phyloP scores from a whole-genome alignment of 2,888 invertebrate species.

The Bombylius major region DNA sequence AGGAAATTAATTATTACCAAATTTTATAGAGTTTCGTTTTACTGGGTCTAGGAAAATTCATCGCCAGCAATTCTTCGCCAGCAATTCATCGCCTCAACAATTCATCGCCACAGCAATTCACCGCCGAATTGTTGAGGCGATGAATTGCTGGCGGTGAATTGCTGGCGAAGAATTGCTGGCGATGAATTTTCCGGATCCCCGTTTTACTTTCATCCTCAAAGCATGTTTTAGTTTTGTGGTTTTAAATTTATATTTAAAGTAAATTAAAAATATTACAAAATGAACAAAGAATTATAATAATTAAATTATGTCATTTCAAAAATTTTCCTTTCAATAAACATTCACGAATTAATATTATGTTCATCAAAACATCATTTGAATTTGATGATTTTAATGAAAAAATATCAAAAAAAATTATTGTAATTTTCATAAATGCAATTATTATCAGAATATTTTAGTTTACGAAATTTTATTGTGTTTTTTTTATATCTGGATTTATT shows the following conservation, averaged over 20 bases:
- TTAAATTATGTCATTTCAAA: neutral
- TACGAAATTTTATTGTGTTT: neutral
- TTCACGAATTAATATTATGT: no score
- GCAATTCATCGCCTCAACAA: no score
- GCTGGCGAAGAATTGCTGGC: no score
- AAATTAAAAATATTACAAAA: neutral
- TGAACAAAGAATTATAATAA: neutral
- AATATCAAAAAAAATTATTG: no score
- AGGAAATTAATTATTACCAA: no score
- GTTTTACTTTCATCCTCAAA: neutral
- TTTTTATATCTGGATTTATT: neutral
- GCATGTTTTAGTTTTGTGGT: neutral
- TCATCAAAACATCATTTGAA: neutral
- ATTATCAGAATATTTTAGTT: neutral
- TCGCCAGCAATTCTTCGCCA: no score
- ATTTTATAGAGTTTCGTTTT: neutral
- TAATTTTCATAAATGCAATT: no score
- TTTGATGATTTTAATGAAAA: neutral
- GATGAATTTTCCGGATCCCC: no score
- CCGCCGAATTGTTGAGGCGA: no score
- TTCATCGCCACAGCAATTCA: no score
- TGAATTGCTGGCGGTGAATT: no score
- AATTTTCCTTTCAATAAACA: neutral
- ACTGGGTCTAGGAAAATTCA: no score
- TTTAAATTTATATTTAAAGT: neutral